A percentile compares a stretch with the other conserved stretches of the same genome.
Conservation (phyloP, 2,888 invertebrate genomes). For the Onchidella celtica region DNA sequence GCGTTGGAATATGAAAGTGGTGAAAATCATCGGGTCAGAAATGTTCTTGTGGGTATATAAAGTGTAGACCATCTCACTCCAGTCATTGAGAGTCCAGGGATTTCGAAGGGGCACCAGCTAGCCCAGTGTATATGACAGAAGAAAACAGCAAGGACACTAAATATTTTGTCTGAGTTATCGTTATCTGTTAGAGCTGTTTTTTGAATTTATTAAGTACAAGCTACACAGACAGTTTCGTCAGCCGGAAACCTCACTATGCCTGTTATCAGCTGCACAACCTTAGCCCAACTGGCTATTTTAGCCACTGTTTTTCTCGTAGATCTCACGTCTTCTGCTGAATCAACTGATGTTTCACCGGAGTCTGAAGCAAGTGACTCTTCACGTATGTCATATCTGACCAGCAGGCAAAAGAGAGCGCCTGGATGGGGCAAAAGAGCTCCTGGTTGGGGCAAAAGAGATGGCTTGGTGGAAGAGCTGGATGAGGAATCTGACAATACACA, state of each 20-base stretch:
- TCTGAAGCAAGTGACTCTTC: background rate
- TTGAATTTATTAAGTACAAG: background rate
- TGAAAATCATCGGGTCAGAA: conserved; percentile 7
- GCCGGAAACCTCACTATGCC: background rate
- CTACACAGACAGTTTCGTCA: background rate
- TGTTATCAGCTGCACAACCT: background rate
- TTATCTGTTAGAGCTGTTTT: background rate
- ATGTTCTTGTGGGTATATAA: background rate
- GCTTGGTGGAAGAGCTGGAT: background rate
- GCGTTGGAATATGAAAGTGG: background rate
- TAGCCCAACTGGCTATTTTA: background rate
- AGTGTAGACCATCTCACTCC: background rate
- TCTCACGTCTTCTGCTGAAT: background rate
- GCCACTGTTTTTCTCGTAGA: background rate
- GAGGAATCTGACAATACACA: conserved; percentile 6
- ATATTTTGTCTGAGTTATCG: background rate
- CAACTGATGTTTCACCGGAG: background rate
- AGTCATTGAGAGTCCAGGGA: background rate
- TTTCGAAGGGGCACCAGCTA: background rate
- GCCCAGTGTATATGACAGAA: background rate
- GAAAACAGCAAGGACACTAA: background rate
- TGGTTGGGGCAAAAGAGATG: conserved; percentile 29
- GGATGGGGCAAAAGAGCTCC: conserved; percentile 31
- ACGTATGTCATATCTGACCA: background rate
- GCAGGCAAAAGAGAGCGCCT: conserved; percentile 24